A percentile compares a stretch with the other conserved stretches of the same genome.
Conservation (phyloP, 2,888 invertebrate genomes). For the Lochmaea crataegi region DNA sequence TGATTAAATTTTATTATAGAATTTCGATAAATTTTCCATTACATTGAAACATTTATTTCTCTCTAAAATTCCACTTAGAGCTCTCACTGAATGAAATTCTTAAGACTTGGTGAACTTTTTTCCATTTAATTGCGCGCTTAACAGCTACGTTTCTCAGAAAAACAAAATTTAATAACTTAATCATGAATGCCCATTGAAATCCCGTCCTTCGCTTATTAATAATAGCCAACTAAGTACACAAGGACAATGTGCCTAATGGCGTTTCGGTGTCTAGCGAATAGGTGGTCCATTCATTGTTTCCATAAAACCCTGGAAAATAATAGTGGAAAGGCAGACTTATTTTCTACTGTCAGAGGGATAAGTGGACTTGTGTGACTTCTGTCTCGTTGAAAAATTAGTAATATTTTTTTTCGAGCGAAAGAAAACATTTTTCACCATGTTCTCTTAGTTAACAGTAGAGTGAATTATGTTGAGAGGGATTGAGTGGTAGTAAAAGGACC, state of each 20-base stretch:
- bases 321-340: constrained; percentile 24
- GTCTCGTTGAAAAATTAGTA: constrained; percentile 27
- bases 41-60: too few relatives aligned
- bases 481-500: constrained; percentile 9
- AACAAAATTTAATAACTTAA: too few relatives aligned
- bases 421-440: constrained; percentile 21
- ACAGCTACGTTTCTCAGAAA: too few relatives aligned
- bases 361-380: constrained; percentile 34
- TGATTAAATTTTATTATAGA: too few relatives aligned
- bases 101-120: too few relatives aligned
- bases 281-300: constrained; percentile 30
- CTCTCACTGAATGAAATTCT: too few relatives aligned
- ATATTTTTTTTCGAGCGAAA: constrained; percentile 12
- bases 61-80: too few relatives aligned
- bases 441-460: constrained; percentile 13
- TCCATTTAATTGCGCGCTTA: too few relatives aligned
- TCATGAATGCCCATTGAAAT: background rate
- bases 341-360: constrained; percentile 22
- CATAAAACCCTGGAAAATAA: constrained; percentile 31
- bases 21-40: too few relatives aligned
- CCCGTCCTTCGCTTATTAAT: constrained; percentile 18
- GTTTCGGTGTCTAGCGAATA: constrained; percentile 31
- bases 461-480: constrained; percentile 19
- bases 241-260: constrained; percentile 30
- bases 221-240: constrained; percentile 5